phyloP scores from a whole-genome alignment of 2,113 vertebrate species.

The Tilapia sparmanii region DNA sequence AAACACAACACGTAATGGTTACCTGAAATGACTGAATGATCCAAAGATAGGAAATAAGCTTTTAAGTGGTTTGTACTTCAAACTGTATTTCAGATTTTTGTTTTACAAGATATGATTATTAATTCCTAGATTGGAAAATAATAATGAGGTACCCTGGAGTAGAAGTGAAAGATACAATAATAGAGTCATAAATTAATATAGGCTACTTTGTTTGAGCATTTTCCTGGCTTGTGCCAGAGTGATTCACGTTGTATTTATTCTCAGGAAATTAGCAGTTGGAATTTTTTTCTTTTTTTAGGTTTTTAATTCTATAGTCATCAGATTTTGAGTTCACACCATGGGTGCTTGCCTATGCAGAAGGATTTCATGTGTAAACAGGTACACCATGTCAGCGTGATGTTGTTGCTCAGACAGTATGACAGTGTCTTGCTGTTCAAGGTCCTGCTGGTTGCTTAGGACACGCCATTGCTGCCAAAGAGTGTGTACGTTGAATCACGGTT shows the following conservation, averaged over 20 bases:
- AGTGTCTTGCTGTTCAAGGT: neutral
- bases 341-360: neutral
- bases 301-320: neutral
- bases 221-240: neutral
- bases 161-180: neutral
- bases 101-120: neutral
- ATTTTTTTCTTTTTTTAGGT: neutral
- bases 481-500: constrained; percentile 16
- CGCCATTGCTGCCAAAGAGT: constrained; percentile 25
- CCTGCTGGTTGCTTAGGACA: neutral
- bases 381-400: neutral
- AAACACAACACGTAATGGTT: neutral
- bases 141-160: neutral
- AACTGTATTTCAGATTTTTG: neutral
- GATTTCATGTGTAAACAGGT: neutral
- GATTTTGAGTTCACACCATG: neutral
- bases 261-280: neutral
- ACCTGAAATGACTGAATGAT: neutral
- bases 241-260: neutral
- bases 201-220: neutral
- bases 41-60: neutral
- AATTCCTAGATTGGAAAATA: too few relatives aligned
- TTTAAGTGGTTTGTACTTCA: neutral
- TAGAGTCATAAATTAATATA: neutral
- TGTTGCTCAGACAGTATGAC: neutral